Percentiles rank a stretch among this genome's conserved stretches.
Conservation (phyloP, 1,140 invertebrate species). For the Anadara kagoshimensis region DNA sequence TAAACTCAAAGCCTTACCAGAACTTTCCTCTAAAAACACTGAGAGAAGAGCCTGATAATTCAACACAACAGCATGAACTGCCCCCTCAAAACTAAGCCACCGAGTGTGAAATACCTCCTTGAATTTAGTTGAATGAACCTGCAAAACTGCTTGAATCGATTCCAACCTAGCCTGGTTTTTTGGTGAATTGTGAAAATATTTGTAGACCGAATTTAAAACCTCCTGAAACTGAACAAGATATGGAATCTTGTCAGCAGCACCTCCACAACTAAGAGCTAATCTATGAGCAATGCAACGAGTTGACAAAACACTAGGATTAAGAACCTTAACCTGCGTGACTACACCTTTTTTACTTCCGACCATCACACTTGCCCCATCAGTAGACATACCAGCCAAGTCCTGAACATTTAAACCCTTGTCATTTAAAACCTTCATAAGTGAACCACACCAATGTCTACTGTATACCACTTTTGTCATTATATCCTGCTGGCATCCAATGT, state of each 20-base stretch:
- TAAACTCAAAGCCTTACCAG: slow-evolving; percentile 10
- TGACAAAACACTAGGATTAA: slow-evolving; percentile 21
- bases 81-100: slow-evolving; percentile 35
- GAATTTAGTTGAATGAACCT: slow-evolving; percentile 2
- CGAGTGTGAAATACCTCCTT: slow-evolving; percentile 35
- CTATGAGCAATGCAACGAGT: too few relatives aligned
- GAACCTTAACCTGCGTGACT: too few relatives aligned
- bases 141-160: neutral
- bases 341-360: too few relatives aligned
- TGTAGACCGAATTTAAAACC: too few relatives aligned
- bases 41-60: slow-evolving; percentile 23
- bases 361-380: too few relatives aligned
- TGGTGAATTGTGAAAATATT: slow-evolving; percentile 27
- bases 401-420: too few relatives aligned
- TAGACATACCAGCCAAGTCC: too few relatives aligned
- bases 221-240: slow-evolving; percentile 29
- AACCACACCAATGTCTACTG: too few relatives aligned
- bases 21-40: slow-evolving; percentile 28
- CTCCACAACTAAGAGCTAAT: slow-evolving; percentile 23
- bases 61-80: slow-evolving; percentile 7
- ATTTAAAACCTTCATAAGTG: too few relatives aligned
- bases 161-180: slow-evolving; percentile 20
- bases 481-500: too few relatives aligned
- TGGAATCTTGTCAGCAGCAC: slow-evolving; percentile 10
- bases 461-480: too few relatives aligned